Evolutionary conservation across 2,113 vertebrate genomes (phyloP).

Genomic region (Pavo muticus): DNA sequence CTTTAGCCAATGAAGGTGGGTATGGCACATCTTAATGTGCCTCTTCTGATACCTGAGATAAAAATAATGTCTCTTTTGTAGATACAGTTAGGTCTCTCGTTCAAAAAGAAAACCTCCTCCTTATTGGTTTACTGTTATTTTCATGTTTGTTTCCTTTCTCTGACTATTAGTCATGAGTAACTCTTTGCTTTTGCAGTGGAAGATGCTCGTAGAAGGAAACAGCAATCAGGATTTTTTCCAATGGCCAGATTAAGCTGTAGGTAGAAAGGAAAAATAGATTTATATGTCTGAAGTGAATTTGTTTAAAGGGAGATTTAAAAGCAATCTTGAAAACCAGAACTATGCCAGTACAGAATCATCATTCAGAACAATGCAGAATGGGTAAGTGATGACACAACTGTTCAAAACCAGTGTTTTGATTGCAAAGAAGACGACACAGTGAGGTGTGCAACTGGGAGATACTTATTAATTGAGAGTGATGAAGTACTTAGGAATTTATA

Average conservation of each 20-base stretch:
- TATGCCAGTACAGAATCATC: background rate
- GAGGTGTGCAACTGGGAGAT: conserved; percentile 50
- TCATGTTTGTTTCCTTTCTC: background rate
- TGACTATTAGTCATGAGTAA: background rate
- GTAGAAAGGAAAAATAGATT: background rate
- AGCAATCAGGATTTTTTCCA: background rate
- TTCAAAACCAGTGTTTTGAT: conserved; percentile 46
- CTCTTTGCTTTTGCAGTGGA: background rate
- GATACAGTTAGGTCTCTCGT: background rate
- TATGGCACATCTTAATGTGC: background rate
- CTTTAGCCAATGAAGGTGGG: background rate
- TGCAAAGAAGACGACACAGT: conserved; percentile 34
- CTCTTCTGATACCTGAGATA: background rate
- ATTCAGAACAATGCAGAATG: background rate
- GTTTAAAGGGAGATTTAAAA: background rate
- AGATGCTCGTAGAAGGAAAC: background rate
- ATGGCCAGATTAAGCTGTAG: background rate
- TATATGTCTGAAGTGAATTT: background rate
- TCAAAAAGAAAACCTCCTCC: background rate
- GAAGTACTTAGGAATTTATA: conserved; percentile 79
- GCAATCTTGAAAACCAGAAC: background rate
- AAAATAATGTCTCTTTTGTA: background rate
- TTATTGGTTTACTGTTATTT: background rate
- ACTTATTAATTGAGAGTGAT: conserved; percentile 70
- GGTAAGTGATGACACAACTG: background rate